Conservation (phyloP, 2,113 vertebrate species). For the Zeus faber region DNA sequence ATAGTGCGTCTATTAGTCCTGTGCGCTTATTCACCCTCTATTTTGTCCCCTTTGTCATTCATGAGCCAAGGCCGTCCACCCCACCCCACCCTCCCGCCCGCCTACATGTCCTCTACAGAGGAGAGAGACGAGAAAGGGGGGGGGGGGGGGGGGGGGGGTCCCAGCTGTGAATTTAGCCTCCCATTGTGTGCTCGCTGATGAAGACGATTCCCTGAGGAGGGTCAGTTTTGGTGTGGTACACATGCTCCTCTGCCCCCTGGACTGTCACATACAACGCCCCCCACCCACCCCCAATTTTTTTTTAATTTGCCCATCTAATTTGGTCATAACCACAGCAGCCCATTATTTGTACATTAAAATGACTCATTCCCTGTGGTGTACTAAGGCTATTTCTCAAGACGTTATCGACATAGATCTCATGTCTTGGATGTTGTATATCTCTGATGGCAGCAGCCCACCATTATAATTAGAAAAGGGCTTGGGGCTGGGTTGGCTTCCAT, state of each 20-base stretch:
- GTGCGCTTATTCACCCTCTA: conserved; percentile 27
- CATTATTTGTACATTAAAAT: conserved; percentile 26
- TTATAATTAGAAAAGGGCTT: conserved; percentile 18
- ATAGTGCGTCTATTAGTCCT: conserved; percentile 29
- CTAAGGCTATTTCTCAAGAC: conserved; percentile 27
- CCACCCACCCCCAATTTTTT: no score
- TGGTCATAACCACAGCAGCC: conserved; percentile 22
- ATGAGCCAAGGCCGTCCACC: conserved; percentile 55
- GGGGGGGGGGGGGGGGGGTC: conserved; percentile 30
- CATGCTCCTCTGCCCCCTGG: conserved; percentile 35
- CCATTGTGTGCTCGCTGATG: conserved; percentile 55
- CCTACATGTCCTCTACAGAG: conserved; percentile 50
- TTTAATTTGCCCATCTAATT: conserved; percentile 32
- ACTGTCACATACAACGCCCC: conserved; percentile 24
- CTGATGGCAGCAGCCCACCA: conserved; percentile 27
- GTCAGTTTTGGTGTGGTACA: conserved; percentile 48
- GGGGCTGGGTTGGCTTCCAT: neutral
- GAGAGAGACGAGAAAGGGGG: conserved; percentile 28
- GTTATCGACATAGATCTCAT: conserved; percentile 38
- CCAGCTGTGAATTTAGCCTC: conserved; percentile 62
- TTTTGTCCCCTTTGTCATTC: conserved; percentile 75
- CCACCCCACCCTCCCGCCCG: conserved; percentile 58
- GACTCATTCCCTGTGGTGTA: conserved; percentile 23
- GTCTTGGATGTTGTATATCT: conserved; percentile 43
- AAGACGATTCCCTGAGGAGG: conserved; percentile 43